Conservation (phyloP, 2,888 invertebrate genomes). For the Andrena flavipes region DNA sequence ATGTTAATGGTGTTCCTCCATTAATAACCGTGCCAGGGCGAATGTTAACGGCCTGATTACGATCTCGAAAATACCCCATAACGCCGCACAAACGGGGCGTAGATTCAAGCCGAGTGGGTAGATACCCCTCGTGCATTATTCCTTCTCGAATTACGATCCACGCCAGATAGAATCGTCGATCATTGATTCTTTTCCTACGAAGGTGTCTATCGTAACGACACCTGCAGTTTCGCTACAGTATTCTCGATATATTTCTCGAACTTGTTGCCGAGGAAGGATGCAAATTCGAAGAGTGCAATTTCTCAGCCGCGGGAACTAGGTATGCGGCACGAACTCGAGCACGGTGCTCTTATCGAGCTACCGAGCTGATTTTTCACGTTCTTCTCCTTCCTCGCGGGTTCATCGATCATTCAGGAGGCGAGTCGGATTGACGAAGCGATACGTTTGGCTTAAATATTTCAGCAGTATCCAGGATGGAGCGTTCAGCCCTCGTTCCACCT, state of each 20-base stretch:
- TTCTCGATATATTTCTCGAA: background rate
- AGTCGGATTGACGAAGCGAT: background rate
- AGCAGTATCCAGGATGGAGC: background rate
- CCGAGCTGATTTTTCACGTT: background rate
- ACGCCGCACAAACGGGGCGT: background rate
- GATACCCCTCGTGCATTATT: background rate
- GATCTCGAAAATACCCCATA: background rate
- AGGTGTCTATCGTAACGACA: background rate
- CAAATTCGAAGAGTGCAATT: background rate
- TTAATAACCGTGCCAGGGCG: conserved; percentile 14
- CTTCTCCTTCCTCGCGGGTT: background rate
- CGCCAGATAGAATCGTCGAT: background rate
- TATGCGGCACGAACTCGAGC: background rate
- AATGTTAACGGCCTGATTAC: conserved; percentile 30
- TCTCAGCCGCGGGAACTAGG: background rate
- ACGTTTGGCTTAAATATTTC: conserved; percentile 32
- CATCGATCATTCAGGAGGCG: conserved; percentile 29
- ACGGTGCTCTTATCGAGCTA: background rate
- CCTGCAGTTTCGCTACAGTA: background rate
- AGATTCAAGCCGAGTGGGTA: background rate
- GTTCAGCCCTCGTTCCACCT: background rate
- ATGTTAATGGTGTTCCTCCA: conserved; percentile 44
- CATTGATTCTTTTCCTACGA: background rate
- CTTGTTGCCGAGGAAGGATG: background rate
- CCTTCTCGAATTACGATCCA: background rate